Base-by-base conservation (phyloP, 2,888 invertebrate genomes). In the Galerucella pusilla region DNA sequence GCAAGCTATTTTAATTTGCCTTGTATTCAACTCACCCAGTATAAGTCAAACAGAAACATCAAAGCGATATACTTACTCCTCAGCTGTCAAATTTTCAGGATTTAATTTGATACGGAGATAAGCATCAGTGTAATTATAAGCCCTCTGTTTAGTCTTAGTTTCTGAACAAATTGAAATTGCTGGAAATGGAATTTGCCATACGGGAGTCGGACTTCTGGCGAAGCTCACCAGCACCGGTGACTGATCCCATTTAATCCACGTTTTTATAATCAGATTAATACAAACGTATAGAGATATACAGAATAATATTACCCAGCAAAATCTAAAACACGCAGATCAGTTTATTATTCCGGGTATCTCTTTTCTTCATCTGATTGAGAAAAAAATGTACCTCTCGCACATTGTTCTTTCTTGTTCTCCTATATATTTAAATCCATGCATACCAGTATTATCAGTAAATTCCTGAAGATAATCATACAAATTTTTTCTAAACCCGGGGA, bases 221-320 rank as follows among this genome's bases (percentile, higher is more conserved):
- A 94, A 94, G 83, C 93, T 93, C 12, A 94, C 94, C 82, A 94
- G 92, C 0, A 94, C 94, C 0, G 94, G 94, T 80, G 92, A 93
- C 75, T 90, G 90, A 76, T 92, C 91, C 93, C 94, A 94, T 85
- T 93, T 94, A 77, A 90, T 89, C 90, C 91, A 94, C 5, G 93
- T 91, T 84, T 92, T 91, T 75, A 90, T 88, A 45, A 92, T 93
- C 7, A 92, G 86, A 57, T 88, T 88, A 60, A 90, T 87, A 81
- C 93, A 93, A 16, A 91, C 88, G 68, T 91, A 89, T 3, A 93
- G 90, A 59, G 92, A 92, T 64, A 91, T 88, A 5, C 87, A 86
- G 80, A 93, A 91, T 75, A 92, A 90, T 72, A 90, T 87, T 16
- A 92, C 84, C 93, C 93, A 93, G 85, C 92, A 93, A 49, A 93